These are phyloP conservation scores for Panulirus ornatus DNA, from an alignment of 1,140 invertebrate species.

Conservation along the genomic window DNA sequence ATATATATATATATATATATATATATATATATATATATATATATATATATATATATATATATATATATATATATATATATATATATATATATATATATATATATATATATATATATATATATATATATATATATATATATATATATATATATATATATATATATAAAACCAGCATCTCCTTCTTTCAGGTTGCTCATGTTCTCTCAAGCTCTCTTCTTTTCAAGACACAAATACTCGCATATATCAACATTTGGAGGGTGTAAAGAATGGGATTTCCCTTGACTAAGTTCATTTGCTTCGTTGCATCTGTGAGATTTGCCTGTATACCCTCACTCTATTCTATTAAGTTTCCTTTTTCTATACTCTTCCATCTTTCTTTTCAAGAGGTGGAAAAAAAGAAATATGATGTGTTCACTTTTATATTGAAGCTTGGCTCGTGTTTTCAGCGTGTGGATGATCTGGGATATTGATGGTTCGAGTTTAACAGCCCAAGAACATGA, in stretches of 20 bases:
- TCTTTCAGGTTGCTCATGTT: background rate
- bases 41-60: conserved; percentile 56
- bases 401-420: too few species aligned
- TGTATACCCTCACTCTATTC: too few species aligned
- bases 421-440: background rate
- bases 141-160: conserved; percentile 35
- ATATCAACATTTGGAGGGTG: too few species aligned
- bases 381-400: too few species aligned
- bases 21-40: conserved; percentile 36
- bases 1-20: conserved; percentile 51
- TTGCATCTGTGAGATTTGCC: too few species aligned
- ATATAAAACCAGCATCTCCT: background rate
- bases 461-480: conserved; percentile 10
- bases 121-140: conserved; percentile 55
- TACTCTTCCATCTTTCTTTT: too few species aligned
- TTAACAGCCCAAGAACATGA: conserved; percentile 33
- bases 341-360: too few species aligned
- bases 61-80: conserved; percentile 63
- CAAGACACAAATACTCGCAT: too few species aligned
- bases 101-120: conserved; percentile 56
- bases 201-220: background rate
- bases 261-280: too few species aligned
- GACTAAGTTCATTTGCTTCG: too few species aligned
- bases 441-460: background rate
- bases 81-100: conserved; percentile 61